Percentiles rank a stretch among this genome's conserved stretches.
phyloP scores from a whole-genome alignment of 2,113 vertebrate genomes.

The Dicrurus megarhynchus region DNA sequence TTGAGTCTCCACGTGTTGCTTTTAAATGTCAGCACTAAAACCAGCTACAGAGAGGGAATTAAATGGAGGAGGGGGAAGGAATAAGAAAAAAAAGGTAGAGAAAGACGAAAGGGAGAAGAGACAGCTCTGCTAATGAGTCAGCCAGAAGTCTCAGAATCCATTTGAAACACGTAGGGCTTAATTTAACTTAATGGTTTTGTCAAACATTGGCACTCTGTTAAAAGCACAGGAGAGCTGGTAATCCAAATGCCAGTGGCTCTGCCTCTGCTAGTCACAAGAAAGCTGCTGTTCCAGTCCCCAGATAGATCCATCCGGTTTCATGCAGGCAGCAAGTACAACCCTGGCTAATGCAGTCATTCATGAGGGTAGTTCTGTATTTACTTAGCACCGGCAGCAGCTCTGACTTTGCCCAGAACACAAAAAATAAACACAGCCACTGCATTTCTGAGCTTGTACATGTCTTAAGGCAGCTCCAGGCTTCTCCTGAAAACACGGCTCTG shows the following conservation, averaged over 20 bases:
- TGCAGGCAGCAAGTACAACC: not conserved
- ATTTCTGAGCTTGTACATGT: slow-evolving; percentile 38
- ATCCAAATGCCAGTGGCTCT: slow-evolving; percentile 42
- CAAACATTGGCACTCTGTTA: slow-evolving; percentile 54
- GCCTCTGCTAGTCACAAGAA: not conserved
- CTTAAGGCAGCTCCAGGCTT: slow-evolving; percentile 24
- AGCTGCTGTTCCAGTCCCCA: not conserved
- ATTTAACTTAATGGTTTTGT: slow-evolving; percentile 67
- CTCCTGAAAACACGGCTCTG: not conserved
- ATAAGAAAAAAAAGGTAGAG: too few species aligned
- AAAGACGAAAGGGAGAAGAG: not conserved
- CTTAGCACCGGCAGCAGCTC: slow-evolving; percentile 27
- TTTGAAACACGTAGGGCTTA: slow-evolving; percentile 38
- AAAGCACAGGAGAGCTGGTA: slow-evolving; percentile 52
- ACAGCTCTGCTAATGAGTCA: slow-evolving; percentile 42
- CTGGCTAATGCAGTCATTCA: slow-evolving; percentile 36
- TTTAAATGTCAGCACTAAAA: slow-evolving; percentile 30
- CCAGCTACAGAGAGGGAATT: not conserved
- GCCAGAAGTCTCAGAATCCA: slow-evolving; percentile 33
- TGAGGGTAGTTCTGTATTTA: slow-evolving; percentile 43
- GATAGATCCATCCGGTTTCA: not conserved
- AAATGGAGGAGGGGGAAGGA: not conserved
- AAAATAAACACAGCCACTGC: slow-evolving; percentile 52
- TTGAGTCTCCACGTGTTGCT: not conserved
- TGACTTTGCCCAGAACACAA: slow-evolving; percentile 10